Evolutionary conservation across 2,888 invertebrate species (phyloP), one percentile per base, ranked within the genome.

Genomic region (Entomobrya multifasciata): DNA sequence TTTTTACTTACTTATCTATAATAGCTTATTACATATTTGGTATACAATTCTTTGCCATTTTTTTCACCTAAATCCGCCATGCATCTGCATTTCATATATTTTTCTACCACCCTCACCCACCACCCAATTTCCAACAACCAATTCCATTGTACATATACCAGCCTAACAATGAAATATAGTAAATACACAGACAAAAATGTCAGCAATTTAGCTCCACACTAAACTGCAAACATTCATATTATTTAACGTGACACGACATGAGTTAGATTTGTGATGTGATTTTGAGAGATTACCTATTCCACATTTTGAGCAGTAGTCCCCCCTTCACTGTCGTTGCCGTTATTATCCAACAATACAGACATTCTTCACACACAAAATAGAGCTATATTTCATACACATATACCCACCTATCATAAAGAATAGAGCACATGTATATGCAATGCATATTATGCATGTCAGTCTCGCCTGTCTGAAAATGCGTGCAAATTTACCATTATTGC

Each of bases 221-320:
- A n/a, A n/a, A n/a, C n/a, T n/a, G 27, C 60, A 15, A n/a, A 8
- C 8, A 4, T 36, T 4, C n/a, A 15, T 20, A 65, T 65, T 41
- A 65, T 65, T 36, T 11, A 55, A 6, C 10, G 22, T 55, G 17
- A 52, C 17, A 52, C 5, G 4, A 52, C 11, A 57, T 36, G 36
- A 36, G 36, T 36, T 4, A 36, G 36, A 36, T 36, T 20, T 60
- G 60, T 30, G 60, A n/a, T n/a, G n/a, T n/a, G n/a, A n/a, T n/a
- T n/a, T n/a, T n/a, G n/a, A 60, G 60, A 60, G 60, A 60, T 60
- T 30, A 30, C 60, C 60, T 60, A 60, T n/a, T 72, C 20, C 8
- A 41, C 20, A 13, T 6, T 6, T 52, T 20, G 20, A n/a, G 10
- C n/a, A 65, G 65, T n/a, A n/a, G n/a, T n/a, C n/a, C 36, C 30